These are phyloP conservation scores for Anastatus disparis DNA, from an alignment of 1,140 invertebrate species.

Conservation along the genomic window DNA sequence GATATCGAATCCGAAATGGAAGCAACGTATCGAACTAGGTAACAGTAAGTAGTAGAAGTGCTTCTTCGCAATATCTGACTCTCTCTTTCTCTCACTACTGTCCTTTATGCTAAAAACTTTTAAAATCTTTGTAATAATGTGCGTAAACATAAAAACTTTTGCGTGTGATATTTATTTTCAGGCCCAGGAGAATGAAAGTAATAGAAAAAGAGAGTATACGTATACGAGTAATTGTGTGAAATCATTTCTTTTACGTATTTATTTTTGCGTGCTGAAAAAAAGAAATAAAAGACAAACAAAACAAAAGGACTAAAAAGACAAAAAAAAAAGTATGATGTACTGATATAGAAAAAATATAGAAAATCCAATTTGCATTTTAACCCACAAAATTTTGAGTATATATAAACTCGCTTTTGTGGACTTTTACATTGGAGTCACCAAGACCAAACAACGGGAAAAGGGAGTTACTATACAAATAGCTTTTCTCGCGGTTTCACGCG, in stretches of 20 bases:
- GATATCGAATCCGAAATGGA: not conserved
- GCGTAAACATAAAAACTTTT: not conserved
- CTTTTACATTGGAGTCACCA: slow-evolving; percentile 35
- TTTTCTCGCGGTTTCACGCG: not conserved
- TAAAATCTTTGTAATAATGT: not conserved
- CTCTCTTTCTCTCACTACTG: no score
- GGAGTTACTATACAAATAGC: not conserved
- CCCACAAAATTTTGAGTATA: no score
- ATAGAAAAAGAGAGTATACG: slow-evolving; percentile 8
- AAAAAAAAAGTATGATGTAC: not conserved
- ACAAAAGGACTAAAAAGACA: not conserved
- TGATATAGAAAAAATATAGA: slow-evolving; percentile 2
- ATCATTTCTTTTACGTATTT: no score
- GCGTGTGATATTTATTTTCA: no score
- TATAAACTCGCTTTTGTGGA: slow-evolving; percentile 7
- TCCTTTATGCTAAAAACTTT: no score
- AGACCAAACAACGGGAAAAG: slow-evolving; percentile 2
- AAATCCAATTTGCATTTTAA: slow-evolving; percentile 6
- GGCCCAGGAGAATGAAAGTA: not conserved
- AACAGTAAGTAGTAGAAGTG: slow-evolving; percentile 15
- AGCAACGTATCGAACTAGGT: not conserved
- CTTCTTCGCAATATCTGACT: slow-evolving; percentile 2
- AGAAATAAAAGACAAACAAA: not conserved
- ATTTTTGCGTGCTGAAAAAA: no score
- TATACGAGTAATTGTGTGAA: no score